phyloP scores from a whole-genome alignment of 2,888 invertebrate species.

The Epistrophella euchroma region DNA sequence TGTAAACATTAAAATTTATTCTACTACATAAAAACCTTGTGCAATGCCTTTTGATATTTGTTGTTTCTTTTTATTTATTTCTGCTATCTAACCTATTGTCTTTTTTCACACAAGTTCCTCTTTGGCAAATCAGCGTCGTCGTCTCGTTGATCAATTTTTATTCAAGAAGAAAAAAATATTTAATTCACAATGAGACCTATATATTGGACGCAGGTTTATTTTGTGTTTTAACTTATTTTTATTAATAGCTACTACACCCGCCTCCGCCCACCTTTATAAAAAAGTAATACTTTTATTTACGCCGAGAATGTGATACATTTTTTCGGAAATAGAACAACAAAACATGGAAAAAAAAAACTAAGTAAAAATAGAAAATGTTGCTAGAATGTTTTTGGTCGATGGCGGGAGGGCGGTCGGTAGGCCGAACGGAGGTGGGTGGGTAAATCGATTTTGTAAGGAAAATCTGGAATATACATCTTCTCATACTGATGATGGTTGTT shows the following conservation, averaged over 20 bases:
- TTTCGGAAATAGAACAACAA: constrained; percentile 15
- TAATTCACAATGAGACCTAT: constrained; percentile 45
- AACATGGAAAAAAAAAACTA: background rate
- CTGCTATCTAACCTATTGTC: constrained; percentile 29
- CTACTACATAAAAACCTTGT: constrained; percentile 58
- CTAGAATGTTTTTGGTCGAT: constrained; percentile 39
- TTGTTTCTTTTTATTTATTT: constrained; percentile 32
- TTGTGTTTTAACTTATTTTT: constrained; percentile 29
- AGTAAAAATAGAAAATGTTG: constrained; percentile 66
- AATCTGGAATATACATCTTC: constrained; percentile 62
- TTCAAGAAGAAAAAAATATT: constrained; percentile 41
- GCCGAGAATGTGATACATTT: constrained; percentile 63
- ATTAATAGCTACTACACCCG: constrained; percentile 59
- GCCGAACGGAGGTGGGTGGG: constrained; percentile 38
- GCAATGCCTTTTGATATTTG: constrained; percentile 47
- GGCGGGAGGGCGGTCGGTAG: constrained; percentile 24
- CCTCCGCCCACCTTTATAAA: constrained; percentile 49
- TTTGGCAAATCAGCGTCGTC: constrained; percentile 6
- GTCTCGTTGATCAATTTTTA: constrained; percentile 45
- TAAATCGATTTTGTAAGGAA: constrained; percentile 68
- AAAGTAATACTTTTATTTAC: constrained; percentile 41
- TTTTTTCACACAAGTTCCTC: constrained; percentile 42
- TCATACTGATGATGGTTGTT: constrained; percentile 36
- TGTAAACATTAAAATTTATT: constrained; percentile 72
- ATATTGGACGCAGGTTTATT: constrained; percentile 59